Base-by-base conservation (phyloP, 1,140 invertebrate genomes). In the Drosophila varians region DNA sequence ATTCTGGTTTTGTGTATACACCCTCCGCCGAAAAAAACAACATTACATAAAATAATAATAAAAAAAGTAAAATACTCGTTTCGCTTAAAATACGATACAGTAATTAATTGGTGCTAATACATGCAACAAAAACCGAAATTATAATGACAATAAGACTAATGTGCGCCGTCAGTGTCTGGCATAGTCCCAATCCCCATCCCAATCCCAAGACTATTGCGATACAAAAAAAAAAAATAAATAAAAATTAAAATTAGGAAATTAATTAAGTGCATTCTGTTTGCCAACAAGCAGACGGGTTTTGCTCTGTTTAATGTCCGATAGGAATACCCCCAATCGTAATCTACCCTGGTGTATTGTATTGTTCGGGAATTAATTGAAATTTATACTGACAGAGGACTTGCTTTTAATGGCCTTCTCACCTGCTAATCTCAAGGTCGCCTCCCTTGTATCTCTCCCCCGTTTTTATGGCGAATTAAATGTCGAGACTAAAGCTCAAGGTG, bases 191-290 rank as follows among this genome's bases (percentile, higher is more conserved):
- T n/a, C n/a, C n/a, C n/a, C n/a, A n/a, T n/a, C n/a, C n/a, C 9
- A 28, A 9, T 28, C 26, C 14, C 60, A 42, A 65, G 62, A 65
- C 62, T 34, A 65, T 65, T 42, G 25, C 21, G 9, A 45, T 26
- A 51, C 43, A 19, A 21, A 12, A 58, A 45, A 45, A 47, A 70
- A 25, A n/a, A 3, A 45, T 9, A 60, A 57, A 53, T 40, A 51
- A 9, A 45, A n/a, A 71, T 42, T 58, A 26, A 55, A 73, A 68
- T 54, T 36, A 53, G 54, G 58, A 31, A 31, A 31, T 77, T 77
- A 62, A 77, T 78, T 77, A 68, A 77, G 42, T 78, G 75, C 75
- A 78, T 62, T 74, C 36, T 69, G 71, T 74, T 74, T 75, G 72
- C 62, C 62, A 60, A 38, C 71, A 61, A 65, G 74, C 74, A 73